Evolutionary conservation across 2,797 vertebrate species (phyloP), one percentile per base, ranked within the genome.

Genomic region (Lacerta viridis): DNA sequence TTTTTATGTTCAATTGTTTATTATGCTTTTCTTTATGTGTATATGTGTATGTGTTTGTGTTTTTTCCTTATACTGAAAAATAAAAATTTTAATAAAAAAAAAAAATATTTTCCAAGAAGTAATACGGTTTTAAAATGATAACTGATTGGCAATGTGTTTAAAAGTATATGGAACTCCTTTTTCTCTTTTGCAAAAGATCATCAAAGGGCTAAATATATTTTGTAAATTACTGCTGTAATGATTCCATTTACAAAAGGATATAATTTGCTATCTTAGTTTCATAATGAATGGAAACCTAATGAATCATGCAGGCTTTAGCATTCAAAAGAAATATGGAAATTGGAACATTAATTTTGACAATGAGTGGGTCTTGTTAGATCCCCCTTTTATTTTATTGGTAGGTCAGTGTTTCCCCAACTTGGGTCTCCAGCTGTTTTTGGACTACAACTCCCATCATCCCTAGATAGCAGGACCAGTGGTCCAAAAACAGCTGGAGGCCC

Each of bases 151-250:
- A 93, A 92, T 94, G 76, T 93, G 75, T 94, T 96, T 95, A 94
- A 96, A 96, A 95, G 90, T 96, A 95, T 94, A 94, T 94, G 91
- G 72, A 55, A 7, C 29, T 39, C 55, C 33, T 25, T n/a, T 91
- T 93, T 92, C 91, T 95, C 91, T 93, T 93, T 93, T 92, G 83
- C 94, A 89, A 95, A 96, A 95, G 94, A 96, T 95, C 85, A 80
- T 93, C 92, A 96, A 96, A 96, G 87, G 89, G 88, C 93, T 97
- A 96, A 96, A 96, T 93, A 93, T 96, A 97, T 95, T 96, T 96
- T 95, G 95, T 96, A 96, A 97, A 97, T 97, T 94, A 94, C 91
- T 95, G 91, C 94, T 95, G 84, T 96, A 96, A 96, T 96, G 95
- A 96, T 96, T 96, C 93, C 92, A 96, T 96, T 96, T 96, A 95